A percentile compares a stretch with the other conserved stretches of the same genome.
phyloP scores from a whole-genome alignment of 2,113 vertebrate species.

The Heterocephalus glaber region DNA sequence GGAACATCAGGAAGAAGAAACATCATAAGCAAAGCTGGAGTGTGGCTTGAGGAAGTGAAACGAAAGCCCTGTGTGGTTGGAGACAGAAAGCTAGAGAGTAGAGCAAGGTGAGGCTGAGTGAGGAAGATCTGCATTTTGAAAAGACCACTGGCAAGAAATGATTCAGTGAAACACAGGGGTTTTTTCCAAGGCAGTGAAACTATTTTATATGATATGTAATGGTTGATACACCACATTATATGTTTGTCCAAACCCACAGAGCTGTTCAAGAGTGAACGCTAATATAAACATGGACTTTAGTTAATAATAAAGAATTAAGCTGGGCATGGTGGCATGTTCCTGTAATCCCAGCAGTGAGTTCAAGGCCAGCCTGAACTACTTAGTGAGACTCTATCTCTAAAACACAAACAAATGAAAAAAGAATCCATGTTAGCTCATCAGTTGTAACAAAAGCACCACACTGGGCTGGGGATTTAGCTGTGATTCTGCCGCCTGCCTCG shows the following conservation, averaged over 20 bases:
- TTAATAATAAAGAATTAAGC: neutral
- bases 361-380: neutral
- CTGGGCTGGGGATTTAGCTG: no score
- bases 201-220: neutral
- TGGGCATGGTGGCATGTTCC: neutral
- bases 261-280: neutral
- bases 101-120: neutral
- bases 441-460: no score
- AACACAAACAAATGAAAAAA: neutral
- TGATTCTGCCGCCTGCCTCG: no score
- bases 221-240: neutral
- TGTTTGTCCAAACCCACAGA: neutral
- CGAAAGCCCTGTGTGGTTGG: neutral
- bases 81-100: conserved; percentile 21
- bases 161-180: neutral
- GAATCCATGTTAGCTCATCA: no score
- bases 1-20: conserved; percentile 47
- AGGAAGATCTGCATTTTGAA: neutral
- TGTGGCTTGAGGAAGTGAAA: conserved; percentile 63
- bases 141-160: neutral
- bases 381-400: neutral
- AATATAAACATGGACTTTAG: neutral
- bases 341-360: neutral
- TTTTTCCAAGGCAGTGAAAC: neutral
- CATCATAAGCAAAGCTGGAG: neutral